A percentile compares a stretch with the other conserved stretches of the same genome.
Evolutionary conservation across 1,140 invertebrate genomes (phyloP).

Genomic region (Amyelois transitella): DNA sequence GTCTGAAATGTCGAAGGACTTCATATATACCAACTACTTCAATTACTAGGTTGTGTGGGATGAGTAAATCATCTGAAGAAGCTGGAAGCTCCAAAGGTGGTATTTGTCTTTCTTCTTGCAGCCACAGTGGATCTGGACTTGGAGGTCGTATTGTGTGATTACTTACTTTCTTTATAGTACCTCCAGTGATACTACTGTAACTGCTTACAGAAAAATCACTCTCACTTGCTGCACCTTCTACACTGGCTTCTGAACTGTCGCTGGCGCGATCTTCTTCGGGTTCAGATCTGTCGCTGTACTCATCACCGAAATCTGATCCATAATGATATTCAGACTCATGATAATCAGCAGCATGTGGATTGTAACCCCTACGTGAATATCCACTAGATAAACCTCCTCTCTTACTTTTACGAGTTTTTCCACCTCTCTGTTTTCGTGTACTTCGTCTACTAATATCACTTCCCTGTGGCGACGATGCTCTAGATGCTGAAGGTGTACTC

Average conservation of each 20-base stretch:
- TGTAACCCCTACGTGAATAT: constrained; percentile 81
- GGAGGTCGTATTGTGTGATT: constrained; percentile 77
- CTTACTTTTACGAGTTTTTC: constrained; percentile 76
- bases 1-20: constrained; percentile 92
- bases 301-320: constrained; percentile 91
- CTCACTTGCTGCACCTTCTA: constrained; percentile 83
- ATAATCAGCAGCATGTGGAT: constrained; percentile 81
- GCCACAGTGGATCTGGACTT: constrained; percentile 91
- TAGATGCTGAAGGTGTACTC: constrained; percentile 85
- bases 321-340: constrained; percentile 92
- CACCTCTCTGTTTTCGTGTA: constrained; percentile 73
- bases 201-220: constrained; percentile 89
- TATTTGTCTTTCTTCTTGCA: constrained; percentile 86
- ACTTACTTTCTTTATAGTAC: constrained; percentile 72
- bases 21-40: constrained; percentile 92
- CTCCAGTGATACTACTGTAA: constrained; percentile 82
- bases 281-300: constrained; percentile 85
- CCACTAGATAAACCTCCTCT: constrained; percentile 77
- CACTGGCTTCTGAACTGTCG: constrained; percentile 77
- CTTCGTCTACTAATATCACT: constrained; percentile 82
- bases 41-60: constrained; percentile 87
- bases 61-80: constrained; percentile 92
- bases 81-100: constrained; percentile 86
- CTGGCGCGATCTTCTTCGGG: constrained; percentile 83
- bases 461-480: constrained; percentile 83